Percentiles rank a stretch among this genome's conserved stretches.
Evolutionary conservation across 2,888 invertebrate species (phyloP).

Genomic region (Agonopterix subpropinquella): DNA sequence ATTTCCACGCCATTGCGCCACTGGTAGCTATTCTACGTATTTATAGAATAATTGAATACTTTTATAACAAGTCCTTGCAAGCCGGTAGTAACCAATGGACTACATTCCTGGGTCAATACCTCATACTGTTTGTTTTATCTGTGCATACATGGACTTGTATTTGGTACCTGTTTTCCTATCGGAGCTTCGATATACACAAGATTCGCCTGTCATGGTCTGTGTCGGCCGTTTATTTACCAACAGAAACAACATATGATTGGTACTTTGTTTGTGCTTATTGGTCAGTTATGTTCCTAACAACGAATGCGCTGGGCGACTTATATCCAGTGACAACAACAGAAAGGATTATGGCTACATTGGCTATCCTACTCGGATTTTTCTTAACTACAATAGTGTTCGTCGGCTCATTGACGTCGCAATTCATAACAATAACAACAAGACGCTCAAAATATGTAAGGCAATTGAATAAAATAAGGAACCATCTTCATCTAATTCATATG

Average conservation of each 20-base stretch:
- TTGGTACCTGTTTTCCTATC: constrained; percentile 61
- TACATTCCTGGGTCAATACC: constrained; percentile 64
- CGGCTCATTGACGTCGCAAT: constrained; percentile 67
- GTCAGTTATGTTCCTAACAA: constrained; percentile 64
- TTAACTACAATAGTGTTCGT: constrained; percentile 68
- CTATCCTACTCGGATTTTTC: constrained; percentile 58
- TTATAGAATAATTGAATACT: constrained; percentile 59
- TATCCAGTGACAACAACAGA: constrained; percentile 60
- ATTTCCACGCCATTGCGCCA: constrained; percentile 51
- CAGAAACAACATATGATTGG: constrained; percentile 57
- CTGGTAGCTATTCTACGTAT: constrained; percentile 52
- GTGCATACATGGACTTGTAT: constrained; percentile 67
- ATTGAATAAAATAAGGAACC: constrained; percentile 58
- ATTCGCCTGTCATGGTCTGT: constrained; percentile 56
- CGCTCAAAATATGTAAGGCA: constrained; percentile 60
- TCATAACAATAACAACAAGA: constrained; percentile 65
- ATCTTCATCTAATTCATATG: constrained; percentile 59
- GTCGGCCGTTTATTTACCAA: constrained; percentile 48
- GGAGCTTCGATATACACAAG: constrained; percentile 43
- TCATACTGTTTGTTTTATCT: constrained; percentile 55
- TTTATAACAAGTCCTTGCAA: constrained; percentile 56
- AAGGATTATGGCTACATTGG: constrained; percentile 49
- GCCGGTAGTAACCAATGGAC: constrained; percentile 69
- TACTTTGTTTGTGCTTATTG: constrained; percentile 65
- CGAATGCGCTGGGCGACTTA: constrained; percentile 62